A percentile compares a stretch with the other conserved stretches of the same genome.
These are phyloP conservation scores for Phrynocephalus versicolor DNA, from an alignment of 2,113 vertebrate genomes.

Conservation along the genomic window DNA sequence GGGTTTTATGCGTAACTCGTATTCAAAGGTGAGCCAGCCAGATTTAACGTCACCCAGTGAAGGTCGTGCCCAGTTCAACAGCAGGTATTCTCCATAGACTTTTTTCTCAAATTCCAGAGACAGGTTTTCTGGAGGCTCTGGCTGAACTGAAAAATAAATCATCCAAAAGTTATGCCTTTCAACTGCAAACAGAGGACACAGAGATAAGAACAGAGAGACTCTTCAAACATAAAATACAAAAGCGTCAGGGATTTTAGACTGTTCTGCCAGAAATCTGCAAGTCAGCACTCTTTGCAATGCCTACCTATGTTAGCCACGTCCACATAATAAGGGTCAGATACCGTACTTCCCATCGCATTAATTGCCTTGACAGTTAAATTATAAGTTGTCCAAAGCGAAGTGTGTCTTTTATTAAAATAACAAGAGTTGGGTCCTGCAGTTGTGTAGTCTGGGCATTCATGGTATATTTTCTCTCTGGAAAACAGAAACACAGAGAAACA, in stretches of 20 bases:
- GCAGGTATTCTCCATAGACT: constrained; percentile 73
- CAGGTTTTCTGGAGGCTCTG: constrained; percentile 81
- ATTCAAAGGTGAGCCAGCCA: constrained; percentile 86
- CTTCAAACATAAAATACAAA: not conserved
- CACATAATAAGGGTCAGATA: constrained; percentile 81
- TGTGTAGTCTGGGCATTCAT: constrained; percentile 90
- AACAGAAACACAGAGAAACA: constrained; percentile 46
- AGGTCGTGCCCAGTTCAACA: constrained; percentile 82
- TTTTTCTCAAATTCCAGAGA: constrained; percentile 61
- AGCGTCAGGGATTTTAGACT: not conserved
- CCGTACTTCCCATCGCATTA: constrained; percentile 82
- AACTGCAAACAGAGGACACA: not conserved
- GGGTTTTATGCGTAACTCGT: constrained; percentile 81
- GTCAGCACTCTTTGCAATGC: constrained; percentile 23
- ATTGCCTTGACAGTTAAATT: constrained; percentile 87
- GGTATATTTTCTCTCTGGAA: constrained; percentile 74
- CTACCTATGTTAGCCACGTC: constrained; percentile 91
- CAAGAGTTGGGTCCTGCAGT: constrained; percentile 89
- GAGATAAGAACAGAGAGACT: not conserved
- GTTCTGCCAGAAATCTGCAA: not conserved
- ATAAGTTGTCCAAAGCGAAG: constrained; percentile 86
- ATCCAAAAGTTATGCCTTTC: not conserved
- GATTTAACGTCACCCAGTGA: constrained; percentile 78
- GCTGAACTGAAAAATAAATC: constrained; percentile 76
- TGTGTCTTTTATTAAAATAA: constrained; percentile 89